These are phyloP conservation scores for Toxonevra muliebris DNA, from an alignment of 2,888 invertebrate species.

Conservation along the genomic window DNA sequence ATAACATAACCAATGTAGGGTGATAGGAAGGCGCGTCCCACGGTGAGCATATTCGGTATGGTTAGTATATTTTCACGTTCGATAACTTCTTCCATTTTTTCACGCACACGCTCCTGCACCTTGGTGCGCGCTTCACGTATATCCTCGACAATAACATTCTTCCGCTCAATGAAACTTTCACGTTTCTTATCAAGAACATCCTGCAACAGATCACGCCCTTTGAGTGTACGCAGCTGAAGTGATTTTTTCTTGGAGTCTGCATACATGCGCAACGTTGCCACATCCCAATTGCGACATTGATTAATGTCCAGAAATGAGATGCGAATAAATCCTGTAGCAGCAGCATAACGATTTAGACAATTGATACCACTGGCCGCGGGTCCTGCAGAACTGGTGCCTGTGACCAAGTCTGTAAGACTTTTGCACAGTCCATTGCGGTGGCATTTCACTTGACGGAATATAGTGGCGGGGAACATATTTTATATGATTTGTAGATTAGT, in stretches of 20 bases:
- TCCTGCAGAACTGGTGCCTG: slow-evolving; percentile 44
- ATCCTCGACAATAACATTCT: slow-evolving; percentile 74
- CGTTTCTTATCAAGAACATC: slow-evolving; percentile 72
- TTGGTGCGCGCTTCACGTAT: slow-evolving; percentile 76
- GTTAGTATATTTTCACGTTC: slow-evolving; percentile 89
- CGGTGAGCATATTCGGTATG: slow-evolving; percentile 90
- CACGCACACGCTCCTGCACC: slow-evolving; percentile 77
- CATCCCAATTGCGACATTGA: slow-evolving; percentile 60
- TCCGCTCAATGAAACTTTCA: slow-evolving; percentile 71
- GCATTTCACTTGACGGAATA: slow-evolving; percentile 58
- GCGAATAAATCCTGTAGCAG: slow-evolving; percentile 61
- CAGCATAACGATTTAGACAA: slow-evolving; percentile 61
- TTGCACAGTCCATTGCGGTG: slow-evolving; percentile 52
- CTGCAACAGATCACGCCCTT: slow-evolving; percentile 68
- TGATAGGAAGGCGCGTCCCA: slow-evolving; percentile 83
- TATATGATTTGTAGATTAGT: not conserved
- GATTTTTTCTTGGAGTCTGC: slow-evolving; percentile 60
- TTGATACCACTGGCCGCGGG: slow-evolving; percentile 49
- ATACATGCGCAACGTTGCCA: slow-evolving; percentile 57
- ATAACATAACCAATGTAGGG: slow-evolving; percentile 92
- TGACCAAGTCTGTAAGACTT: slow-evolving; percentile 55
- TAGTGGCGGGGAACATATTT: slow-evolving; percentile 59
- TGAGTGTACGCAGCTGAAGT: slow-evolving; percentile 58
- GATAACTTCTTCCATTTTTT: slow-evolving; percentile 74
- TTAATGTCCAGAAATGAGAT: slow-evolving; percentile 61